Percentiles rank a stretch among this genome's conserved stretches.
phyloP scores from a whole-genome alignment of 1,140 invertebrate genomes.

The Heliconius himera region DNA sequence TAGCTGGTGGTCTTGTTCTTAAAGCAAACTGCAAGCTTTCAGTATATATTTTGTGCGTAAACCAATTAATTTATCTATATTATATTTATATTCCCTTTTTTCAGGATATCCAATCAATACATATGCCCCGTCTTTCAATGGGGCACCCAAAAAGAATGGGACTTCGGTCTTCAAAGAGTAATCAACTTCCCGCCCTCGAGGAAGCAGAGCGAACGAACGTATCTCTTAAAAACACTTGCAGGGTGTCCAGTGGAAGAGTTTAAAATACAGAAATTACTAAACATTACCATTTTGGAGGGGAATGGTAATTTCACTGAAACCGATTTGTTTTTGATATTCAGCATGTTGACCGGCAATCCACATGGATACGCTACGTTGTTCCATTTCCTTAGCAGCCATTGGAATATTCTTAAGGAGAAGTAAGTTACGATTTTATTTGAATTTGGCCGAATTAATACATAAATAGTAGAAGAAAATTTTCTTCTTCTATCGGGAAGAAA shows the following conservation, averaged over 20 bases:
- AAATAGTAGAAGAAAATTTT: too few species aligned
- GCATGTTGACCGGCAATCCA: slow-evolving; percentile 85
- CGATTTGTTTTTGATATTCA: slow-evolving; percentile 87
- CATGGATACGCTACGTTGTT: slow-evolving; percentile 87
- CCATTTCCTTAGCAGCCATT: slow-evolving; percentile 85
- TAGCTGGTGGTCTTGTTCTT: too few species aligned
- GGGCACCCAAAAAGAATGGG: slow-evolving; percentile 89
- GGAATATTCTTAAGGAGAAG: slow-evolving; percentile 85
- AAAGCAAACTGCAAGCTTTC: too few species aligned
- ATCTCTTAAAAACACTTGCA: slow-evolving; percentile 87
- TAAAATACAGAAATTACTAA: slow-evolving; percentile 86
- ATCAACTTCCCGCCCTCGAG: slow-evolving; percentile 86
- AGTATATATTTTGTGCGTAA: too few species aligned
- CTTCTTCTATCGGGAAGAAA: too few species aligned
- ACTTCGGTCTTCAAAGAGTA: slow-evolving; percentile 88
- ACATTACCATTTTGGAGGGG: slow-evolving; percentile 85
- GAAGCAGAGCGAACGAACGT: slow-evolving; percentile 87
- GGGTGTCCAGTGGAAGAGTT: slow-evolving; percentile 86
- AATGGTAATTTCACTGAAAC: slow-evolving; percentile 87
- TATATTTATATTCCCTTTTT: background rate
- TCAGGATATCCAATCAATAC: slow-evolving; percentile 86
- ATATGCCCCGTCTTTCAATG: slow-evolving; percentile 90
- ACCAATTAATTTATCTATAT: background rate
- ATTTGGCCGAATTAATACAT: too few species aligned
- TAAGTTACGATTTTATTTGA: slow-evolving; percentile 45